Evolutionary conservation across 2,888 invertebrate genomes (phyloP).

Genomic region (Noctua pronuba): DNA sequence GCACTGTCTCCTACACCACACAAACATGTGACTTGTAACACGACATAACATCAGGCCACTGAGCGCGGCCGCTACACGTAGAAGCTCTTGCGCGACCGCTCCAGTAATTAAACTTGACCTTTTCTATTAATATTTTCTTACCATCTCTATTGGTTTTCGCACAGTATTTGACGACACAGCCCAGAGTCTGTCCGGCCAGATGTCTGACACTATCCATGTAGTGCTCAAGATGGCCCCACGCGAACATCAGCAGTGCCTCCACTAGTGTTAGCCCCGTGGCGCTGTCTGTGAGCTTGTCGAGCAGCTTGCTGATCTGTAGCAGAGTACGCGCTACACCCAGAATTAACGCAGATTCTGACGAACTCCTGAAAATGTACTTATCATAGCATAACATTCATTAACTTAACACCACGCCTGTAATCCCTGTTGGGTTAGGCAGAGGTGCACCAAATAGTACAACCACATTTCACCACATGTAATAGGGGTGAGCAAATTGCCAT

Average conservation of each 20-base stretch:
- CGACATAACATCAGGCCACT: slow-evolving; percentile 46
- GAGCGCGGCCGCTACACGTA: slow-evolving; percentile 73
- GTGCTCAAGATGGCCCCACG: slow-evolving; percentile 91
- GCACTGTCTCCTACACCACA: slow-evolving; percentile 69
- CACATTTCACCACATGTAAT: not conserved
- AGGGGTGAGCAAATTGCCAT: not conserved
- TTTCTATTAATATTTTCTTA: slow-evolving; percentile 65
- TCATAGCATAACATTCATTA: not conserved
- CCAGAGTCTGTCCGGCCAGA: slow-evolving; percentile 87
- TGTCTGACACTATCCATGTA: slow-evolving; percentile 92
- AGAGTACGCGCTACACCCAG: slow-evolving; percentile 80
- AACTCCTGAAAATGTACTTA: slow-evolving; percentile 72
- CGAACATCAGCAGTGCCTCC: slow-evolving; percentile 78
- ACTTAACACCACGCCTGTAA: not conserved
- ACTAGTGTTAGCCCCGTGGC: slow-evolving; percentile 64
- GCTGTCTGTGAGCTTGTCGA: slow-evolving; percentile 56
- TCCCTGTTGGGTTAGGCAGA: too few species aligned
- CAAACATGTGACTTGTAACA: not conserved
- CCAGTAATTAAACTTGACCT: slow-evolving; percentile 54
- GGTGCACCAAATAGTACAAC: not conserved
- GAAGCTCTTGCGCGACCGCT: slow-evolving; percentile 74
- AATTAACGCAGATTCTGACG: slow-evolving; percentile 79
- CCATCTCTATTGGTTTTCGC: slow-evolving; percentile 75
- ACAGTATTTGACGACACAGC: slow-evolving; percentile 75
- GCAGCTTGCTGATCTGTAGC: slow-evolving; percentile 75